Evolutionary conservation across 2,113 vertebrate genomes (phyloP).

Genomic region (Bucco capensis): DNA sequence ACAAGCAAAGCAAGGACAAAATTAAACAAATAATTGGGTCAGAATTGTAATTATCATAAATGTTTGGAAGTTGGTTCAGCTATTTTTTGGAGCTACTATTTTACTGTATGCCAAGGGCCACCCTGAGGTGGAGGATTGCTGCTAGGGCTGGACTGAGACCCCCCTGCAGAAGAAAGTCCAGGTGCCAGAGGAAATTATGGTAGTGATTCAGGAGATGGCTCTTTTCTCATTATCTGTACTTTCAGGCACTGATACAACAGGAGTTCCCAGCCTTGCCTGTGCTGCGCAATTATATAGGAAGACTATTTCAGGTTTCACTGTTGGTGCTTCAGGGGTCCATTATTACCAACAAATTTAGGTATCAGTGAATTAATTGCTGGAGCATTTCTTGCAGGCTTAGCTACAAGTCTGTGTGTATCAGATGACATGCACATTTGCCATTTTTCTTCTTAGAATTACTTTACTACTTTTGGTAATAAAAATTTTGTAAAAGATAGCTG

Average conservation of each 20-base stretch:
- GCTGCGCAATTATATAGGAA: neutral
- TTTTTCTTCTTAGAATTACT: neutral
- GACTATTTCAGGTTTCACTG: neutral
- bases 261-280: neutral
- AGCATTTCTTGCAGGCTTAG: neutral
- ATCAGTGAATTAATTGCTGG: neutral
- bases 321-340: neutral
- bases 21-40: neutral
- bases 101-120: neutral
- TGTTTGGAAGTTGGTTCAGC: neutral
- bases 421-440: neutral
- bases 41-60: neutral
- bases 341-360: neutral
- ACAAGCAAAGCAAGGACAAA: neutral
- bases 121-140: neutral
- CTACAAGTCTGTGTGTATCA: neutral
- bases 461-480: neutral
- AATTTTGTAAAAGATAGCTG: neutral
- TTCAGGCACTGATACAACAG: neutral
- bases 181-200: neutral
- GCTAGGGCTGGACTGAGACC: neutral
- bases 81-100: neutral
- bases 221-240: neutral
- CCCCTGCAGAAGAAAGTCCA: neutral
- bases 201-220: neutral